phyloP scores from a whole-genome alignment of 2,113 vertebrate genomes.

The Gadus chalcogrammus region DNA sequence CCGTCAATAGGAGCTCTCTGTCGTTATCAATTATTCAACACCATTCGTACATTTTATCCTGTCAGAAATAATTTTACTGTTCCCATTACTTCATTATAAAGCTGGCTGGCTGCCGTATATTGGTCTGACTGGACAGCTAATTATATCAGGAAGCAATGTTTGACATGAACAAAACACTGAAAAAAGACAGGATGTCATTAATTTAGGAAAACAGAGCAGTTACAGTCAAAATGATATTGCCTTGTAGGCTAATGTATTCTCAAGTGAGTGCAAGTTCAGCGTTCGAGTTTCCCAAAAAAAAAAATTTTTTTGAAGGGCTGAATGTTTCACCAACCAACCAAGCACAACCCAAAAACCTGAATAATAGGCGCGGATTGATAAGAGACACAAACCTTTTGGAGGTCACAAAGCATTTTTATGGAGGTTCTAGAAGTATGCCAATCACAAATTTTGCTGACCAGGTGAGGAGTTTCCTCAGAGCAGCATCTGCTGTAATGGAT shows the following conservation, averaged over 20 bases:
- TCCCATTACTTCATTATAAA: conserved; percentile 21
- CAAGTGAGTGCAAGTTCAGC: too few relatives aligned
- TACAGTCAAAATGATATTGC: conserved; percentile 7
- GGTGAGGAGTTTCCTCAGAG: conserved; percentile 34
- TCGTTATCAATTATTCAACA: conserved; percentile 57
- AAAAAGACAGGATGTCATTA: neutral
- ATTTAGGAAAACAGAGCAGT: conserved; percentile 17
- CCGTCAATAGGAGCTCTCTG: conserved; percentile 43
- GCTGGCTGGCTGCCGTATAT: conserved; percentile 6
- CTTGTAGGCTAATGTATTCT: too few relatives aligned
- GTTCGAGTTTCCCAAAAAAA: too few relatives aligned
- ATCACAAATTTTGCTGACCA: too few relatives aligned
- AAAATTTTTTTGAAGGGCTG: too few relatives aligned
- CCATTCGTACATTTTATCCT: conserved; percentile 36
- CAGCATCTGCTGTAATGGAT: conserved; percentile 63
- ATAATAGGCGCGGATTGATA: too few relatives aligned
- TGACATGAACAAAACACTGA: conserved; percentile 7
- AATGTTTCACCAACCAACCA: too few relatives aligned
- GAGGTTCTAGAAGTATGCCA: too few relatives aligned
- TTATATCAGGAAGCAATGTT: neutral
- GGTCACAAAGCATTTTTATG: too few relatives aligned
- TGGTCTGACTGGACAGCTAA: conserved; percentile 17
- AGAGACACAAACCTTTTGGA: neutral
- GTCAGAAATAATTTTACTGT: conserved; percentile 38
- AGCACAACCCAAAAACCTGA: too few relatives aligned